These are phyloP conservation scores for Egretta garzetta DNA, from an alignment of 2,113 vertebrate genomes.

Conservation along the genomic window DNA sequence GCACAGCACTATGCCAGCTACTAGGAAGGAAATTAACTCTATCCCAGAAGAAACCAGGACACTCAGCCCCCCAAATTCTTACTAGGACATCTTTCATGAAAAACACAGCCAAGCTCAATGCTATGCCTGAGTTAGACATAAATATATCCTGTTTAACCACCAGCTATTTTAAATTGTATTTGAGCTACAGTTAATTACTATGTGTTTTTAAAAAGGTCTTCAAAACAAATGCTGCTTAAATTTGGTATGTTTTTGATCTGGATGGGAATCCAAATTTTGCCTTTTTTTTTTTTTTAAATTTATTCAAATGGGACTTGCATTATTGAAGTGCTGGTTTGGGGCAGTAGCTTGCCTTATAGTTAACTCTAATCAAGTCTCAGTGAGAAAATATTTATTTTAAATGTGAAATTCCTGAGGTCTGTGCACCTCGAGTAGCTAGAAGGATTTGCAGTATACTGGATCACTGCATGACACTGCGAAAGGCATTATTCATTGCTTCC, in stretches of 20 bases:
- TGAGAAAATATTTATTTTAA: slow-evolving; percentile 22
- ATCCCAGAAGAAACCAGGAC: too few species aligned
- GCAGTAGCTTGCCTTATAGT: neutral
- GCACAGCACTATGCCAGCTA: too few species aligned
- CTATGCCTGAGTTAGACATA: neutral
- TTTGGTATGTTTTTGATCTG: neutral
- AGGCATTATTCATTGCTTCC: slow-evolving; percentile 50
- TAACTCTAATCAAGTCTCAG: neutral
- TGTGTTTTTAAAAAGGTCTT: neutral
- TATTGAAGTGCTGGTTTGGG: neutral
- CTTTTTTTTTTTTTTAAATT: neutral
- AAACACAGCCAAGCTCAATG: neutral
- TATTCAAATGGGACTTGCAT: neutral
- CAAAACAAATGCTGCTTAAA: neutral
- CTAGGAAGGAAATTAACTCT: too few species aligned
- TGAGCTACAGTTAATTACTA: neutral
- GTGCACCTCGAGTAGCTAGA: neutral
- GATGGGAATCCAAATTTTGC: neutral
- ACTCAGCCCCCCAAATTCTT: neutral
- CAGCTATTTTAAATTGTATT: neutral
- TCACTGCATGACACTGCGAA: slow-evolving; percentile 17
- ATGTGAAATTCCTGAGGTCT: neutral
- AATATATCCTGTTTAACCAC: neutral
- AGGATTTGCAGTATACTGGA: neutral
- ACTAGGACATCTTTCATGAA: neutral